phyloP scores from a whole-genome alignment of 2,888 invertebrate species.

The Agonopterix subpropinquella region DNA sequence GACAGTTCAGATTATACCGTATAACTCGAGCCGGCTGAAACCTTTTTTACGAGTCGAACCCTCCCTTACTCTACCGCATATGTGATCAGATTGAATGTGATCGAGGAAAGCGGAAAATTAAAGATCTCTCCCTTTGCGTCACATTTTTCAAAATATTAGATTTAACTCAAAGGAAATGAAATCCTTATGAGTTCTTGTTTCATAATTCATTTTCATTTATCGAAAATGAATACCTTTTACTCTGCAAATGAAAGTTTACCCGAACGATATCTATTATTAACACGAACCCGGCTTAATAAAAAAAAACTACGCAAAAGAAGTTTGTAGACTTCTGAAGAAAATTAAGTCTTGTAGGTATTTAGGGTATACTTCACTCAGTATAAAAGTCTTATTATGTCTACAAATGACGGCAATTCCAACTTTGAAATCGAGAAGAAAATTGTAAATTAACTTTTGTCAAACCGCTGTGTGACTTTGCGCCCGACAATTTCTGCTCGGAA shows the following conservation, averaged over 20 bases:
- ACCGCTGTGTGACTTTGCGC: slow-evolving; percentile 53
- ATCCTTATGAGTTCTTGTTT: too few relatives aligned
- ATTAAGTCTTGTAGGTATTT: neutral
- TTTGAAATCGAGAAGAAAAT: slow-evolving; percentile 48
- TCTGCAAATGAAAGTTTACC: too few relatives aligned
- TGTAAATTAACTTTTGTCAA: slow-evolving; percentile 59
- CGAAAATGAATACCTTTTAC: too few relatives aligned
- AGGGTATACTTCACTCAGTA: neutral
- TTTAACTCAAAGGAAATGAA: neutral
- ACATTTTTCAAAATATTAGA: neutral
- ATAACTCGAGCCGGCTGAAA: slow-evolving; percentile 12
- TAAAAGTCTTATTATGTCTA: slow-evolving; percentile 7
- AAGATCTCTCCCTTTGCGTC: slow-evolving; percentile 2
- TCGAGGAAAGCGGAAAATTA: slow-evolving; percentile 16
- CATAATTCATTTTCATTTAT: too few relatives aligned
- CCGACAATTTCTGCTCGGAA: slow-evolving; percentile 54
- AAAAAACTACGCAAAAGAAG: too few relatives aligned
- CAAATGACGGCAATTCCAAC: slow-evolving; percentile 21
- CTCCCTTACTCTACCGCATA: slow-evolving; percentile 13
- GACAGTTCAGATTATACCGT: slow-evolving; percentile 13
- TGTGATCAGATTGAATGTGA: slow-evolving; percentile 19
- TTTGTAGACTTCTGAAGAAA: too few relatives aligned
- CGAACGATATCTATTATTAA: too few relatives aligned
- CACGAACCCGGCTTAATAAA: too few relatives aligned
- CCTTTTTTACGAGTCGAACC: slow-evolving; percentile 17